Percentiles rank a stretch among this genome's conserved stretches.
Evolutionary conservation across 2,888 invertebrate genomes (phyloP).

Genomic region (Cartodere bifasciata): DNA sequence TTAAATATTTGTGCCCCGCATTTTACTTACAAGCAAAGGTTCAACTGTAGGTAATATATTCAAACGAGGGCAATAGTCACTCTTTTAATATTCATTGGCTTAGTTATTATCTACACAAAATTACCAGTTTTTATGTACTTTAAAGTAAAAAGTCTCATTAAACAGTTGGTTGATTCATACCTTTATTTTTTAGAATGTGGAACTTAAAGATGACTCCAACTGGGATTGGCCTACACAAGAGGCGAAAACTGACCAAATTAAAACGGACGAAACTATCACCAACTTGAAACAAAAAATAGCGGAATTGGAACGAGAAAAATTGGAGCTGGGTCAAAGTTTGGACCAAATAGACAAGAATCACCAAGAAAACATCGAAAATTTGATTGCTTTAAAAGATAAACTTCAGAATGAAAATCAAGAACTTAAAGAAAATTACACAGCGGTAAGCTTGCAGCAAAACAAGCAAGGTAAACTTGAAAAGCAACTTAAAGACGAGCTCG

Average conservation of each 20-base stretch:
- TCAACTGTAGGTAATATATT: no score
- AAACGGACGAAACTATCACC: slow-evolving; percentile 19
- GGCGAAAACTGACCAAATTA: slow-evolving; percentile 9
- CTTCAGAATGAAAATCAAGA: slow-evolving; percentile 28
- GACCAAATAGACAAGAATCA: slow-evolving; percentile 32
- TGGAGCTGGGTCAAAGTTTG: slow-evolving; percentile 24
- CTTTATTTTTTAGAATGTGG: no score
- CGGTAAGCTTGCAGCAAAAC: neutral
- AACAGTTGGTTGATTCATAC: no score
- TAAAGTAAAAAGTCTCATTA: no score
- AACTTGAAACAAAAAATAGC: slow-evolving; percentile 23
- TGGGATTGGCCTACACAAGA: slow-evolving; percentile 13
- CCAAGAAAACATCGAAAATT: slow-evolving; percentile 29
- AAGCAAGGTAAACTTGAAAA: neutral
- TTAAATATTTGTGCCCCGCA: no score
- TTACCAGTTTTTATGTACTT: no score
- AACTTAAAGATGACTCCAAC: neutral
- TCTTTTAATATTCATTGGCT: no score
- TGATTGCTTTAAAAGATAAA: slow-evolving; percentile 28
- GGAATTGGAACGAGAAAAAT: slow-evolving; percentile 28
- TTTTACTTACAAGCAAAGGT: no score
- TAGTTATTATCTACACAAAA: no score
- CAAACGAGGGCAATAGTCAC: no score
- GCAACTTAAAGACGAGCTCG: neutral
- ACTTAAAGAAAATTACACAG: no score